Evolutionary conservation across 2,113 vertebrate species (phyloP).

Genomic region (Danionella cerebrum): DNA sequence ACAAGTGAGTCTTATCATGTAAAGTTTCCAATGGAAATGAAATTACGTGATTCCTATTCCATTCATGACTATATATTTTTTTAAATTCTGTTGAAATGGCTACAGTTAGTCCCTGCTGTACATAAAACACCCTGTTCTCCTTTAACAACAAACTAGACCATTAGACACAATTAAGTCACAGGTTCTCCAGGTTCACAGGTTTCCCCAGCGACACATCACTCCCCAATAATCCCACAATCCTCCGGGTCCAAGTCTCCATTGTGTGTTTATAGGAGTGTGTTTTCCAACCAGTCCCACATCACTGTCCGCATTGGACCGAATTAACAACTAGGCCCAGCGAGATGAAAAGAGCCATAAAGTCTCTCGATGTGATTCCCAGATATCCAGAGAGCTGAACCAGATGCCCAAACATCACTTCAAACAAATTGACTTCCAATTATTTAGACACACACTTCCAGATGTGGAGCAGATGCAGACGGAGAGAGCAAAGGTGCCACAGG

Average conservation of each 20-base stretch:
- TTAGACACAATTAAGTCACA: too few relatives aligned
- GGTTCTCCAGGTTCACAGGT: too few relatives aligned
- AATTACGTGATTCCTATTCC: too few relatives aligned
- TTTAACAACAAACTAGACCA: too few relatives aligned
- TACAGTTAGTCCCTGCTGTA: too few relatives aligned
- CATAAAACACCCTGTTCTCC: too few relatives aligned
- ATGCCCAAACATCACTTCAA: slow-evolving; percentile 77
- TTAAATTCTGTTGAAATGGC: too few relatives aligned
- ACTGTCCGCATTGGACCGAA: slow-evolving; percentile 43
- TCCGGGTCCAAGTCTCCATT: slow-evolving; percentile 33
- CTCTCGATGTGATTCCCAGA: slow-evolving; percentile 67
- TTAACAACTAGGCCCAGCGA: slow-evolving; percentile 52
- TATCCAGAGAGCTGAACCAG: slow-evolving; percentile 66
- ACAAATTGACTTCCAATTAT: slow-evolving; percentile 79
- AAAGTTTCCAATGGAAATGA: too few relatives aligned
- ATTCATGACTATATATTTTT: too few relatives aligned
- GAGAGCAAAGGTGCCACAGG: slow-evolving; percentile 57
- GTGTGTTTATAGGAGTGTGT: slow-evolving; percentile 49
- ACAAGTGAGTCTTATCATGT: too few relatives aligned
- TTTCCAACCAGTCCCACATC: slow-evolving; percentile 51
- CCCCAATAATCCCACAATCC: slow-evolving; percentile 37
- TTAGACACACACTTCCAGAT: slow-evolving; percentile 68
- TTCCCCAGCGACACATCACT: background rate
- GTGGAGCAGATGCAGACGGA: slow-evolving; percentile 66
- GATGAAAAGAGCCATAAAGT: slow-evolving; percentile 59